phyloP scores from a whole-genome alignment of 35 echinoderm and acorn worm species.

The Ptychodera flava region DNA sequence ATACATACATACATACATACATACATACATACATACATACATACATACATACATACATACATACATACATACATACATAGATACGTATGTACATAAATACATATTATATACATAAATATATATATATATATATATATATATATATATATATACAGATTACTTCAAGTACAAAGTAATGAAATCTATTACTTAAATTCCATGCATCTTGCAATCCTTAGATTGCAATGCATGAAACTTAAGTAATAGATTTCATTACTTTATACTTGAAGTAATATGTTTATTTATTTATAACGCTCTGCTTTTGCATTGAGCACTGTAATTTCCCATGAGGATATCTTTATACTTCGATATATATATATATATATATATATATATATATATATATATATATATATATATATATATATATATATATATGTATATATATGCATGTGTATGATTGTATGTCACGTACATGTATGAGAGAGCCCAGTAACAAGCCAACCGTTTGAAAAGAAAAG shows the following conservation, averaged over 20 bases:
- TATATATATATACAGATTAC: neutral
- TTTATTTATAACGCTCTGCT: no score
- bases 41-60: neutral
- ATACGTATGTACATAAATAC: neutral
- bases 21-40: neutral
- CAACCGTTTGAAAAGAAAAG: no score
- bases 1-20: neutral
- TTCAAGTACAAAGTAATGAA: no score
- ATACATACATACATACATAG: neutral
- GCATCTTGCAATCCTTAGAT: no score
- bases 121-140: neutral
- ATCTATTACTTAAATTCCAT: no score
- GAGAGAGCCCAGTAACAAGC: no score
- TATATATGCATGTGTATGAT: neutral
- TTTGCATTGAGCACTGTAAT: no score
- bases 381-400: neutral
- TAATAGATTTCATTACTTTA: no score
- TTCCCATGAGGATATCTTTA: neutral
- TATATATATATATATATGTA: neutral
- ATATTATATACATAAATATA: neutral
- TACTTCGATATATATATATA: neutral
- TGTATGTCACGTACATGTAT: neutral
- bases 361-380: neutral
- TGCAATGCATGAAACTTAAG: no score
- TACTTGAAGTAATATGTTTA: no score